These are phyloP conservation scores for Lapara coniferarum DNA, from an alignment of 2,888 invertebrate species.

Conservation along the genomic window DNA sequence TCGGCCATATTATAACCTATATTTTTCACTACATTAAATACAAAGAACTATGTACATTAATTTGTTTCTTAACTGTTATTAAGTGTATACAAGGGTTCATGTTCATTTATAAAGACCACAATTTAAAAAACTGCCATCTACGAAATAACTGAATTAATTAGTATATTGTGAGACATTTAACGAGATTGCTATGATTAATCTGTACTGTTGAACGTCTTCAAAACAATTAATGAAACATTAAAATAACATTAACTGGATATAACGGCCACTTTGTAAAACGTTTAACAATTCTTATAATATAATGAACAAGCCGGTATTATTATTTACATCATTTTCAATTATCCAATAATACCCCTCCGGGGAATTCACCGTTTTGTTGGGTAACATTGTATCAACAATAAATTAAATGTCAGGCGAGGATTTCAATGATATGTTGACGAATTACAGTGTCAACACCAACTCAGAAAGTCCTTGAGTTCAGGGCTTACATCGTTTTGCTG, in stretches of 20 bases:
- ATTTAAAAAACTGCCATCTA: background rate
- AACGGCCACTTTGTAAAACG: background rate
- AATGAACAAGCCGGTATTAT: background rate
- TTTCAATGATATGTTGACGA: no score
- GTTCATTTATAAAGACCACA: background rate
- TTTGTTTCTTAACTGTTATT: no score
- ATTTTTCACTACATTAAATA: no score
- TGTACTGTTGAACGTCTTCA: no score
- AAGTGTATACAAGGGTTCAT: background rate
- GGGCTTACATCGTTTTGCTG: background rate
- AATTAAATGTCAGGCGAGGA: background rate
- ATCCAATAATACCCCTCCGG: background rate
- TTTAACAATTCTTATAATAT: background rate
- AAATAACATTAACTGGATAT: background rate
- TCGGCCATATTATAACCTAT: no score
- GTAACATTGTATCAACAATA: background rate
- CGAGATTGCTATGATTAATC: background rate
- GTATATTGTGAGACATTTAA: background rate
- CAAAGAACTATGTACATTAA: no score
- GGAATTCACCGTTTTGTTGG: background rate
- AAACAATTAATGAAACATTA: no score
- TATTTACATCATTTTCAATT: constrained; percentile 1
- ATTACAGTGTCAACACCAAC: background rate
- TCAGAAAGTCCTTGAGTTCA: background rate
- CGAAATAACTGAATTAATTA: background rate